Conservation (phyloP, 2,888 invertebrate genomes). For the Aphrophora alni region DNA sequence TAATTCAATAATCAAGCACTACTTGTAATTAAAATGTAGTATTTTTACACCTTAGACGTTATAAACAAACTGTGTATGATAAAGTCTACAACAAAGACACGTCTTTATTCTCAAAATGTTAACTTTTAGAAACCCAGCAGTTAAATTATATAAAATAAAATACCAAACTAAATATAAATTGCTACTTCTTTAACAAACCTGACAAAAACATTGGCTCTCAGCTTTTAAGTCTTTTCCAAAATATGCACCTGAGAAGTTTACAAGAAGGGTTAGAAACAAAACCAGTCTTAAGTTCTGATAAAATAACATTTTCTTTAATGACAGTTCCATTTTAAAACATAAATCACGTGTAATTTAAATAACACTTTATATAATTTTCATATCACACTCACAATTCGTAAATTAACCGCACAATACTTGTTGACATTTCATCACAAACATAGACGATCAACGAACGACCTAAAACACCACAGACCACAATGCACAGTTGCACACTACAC, state of each 20-base stretch:
- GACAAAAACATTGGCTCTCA: conserved; percentile 1
- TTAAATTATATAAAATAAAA: background rate
- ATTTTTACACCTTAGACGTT: too few relatives aligned
- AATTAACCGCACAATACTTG: conserved; percentile 5
- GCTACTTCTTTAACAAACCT: background rate
- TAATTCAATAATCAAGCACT: too few relatives aligned
- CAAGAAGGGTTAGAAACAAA: background rate
- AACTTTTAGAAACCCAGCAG: background rate
- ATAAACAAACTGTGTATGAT: too few relatives aligned
- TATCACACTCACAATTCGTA: background rate
- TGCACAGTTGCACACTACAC: too few relatives aligned
- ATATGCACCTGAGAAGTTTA: background rate
- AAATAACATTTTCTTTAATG: conserved; percentile 2
- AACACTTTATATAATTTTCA: background rate
- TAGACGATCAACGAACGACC: background rate
- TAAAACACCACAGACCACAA: background rate
- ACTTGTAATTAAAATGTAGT: too few relatives aligned
- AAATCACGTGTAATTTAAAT: background rate
- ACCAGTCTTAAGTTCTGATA: background rate
- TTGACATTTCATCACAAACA: background rate
- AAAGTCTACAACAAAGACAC: background rate
- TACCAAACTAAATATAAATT: background rate
- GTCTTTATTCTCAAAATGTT: background rate
- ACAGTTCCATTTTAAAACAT: background rate
- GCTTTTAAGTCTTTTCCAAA: background rate